Conservation (phyloP, 2,797 vertebrate species). For the Siniperca undulata region DNA sequence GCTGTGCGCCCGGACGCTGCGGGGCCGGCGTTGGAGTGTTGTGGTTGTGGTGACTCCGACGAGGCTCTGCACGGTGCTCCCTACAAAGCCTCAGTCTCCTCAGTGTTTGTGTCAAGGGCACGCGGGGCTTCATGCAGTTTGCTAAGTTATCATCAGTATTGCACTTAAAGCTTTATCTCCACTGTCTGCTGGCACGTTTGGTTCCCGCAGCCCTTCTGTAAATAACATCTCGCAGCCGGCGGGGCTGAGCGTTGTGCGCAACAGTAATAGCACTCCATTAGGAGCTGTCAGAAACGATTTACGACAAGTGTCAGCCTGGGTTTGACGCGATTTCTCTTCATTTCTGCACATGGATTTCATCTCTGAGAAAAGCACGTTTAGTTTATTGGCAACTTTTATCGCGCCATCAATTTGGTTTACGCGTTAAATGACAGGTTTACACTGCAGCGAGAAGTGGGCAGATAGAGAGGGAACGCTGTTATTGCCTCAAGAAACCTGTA, state of each 20-base stretch:
- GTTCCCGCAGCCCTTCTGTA: background rate
- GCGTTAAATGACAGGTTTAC: constrained; percentile 59
- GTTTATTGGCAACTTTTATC: constrained; percentile 73
- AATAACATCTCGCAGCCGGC: constrained; percentile 22
- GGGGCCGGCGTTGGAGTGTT: background rate
- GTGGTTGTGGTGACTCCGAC: constrained; percentile 50
- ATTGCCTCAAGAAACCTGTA: constrained; percentile 14
- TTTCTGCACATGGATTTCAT: constrained; percentile 61
- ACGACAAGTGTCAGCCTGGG: constrained; percentile 72
- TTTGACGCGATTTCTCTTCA: constrained; percentile 68
- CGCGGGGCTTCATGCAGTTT: constrained; percentile 37
- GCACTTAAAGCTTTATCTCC: background rate
- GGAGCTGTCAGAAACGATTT: constrained; percentile 77
- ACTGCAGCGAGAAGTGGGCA: constrained; percentile 34
- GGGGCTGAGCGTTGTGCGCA: constrained; percentile 64
- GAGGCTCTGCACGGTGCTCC: constrained; percentile 28
- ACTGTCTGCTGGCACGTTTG: background rate
- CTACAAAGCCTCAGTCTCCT: constrained; percentile 13
- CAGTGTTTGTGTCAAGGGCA: constrained; percentile 32
- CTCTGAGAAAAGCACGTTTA: constrained; percentile 30
- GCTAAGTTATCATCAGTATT: constrained; percentile 39
- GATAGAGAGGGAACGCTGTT: background rate
- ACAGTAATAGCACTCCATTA: constrained; percentile 68
- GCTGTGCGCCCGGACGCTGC: constrained; percentile 33
- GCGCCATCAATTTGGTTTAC: constrained; percentile 64